Evolutionary conservation across 2,797 vertebrate species (phyloP), one percentile per base, ranked within the genome.

Genomic region (Amblyopsis hoosieri): DNA sequence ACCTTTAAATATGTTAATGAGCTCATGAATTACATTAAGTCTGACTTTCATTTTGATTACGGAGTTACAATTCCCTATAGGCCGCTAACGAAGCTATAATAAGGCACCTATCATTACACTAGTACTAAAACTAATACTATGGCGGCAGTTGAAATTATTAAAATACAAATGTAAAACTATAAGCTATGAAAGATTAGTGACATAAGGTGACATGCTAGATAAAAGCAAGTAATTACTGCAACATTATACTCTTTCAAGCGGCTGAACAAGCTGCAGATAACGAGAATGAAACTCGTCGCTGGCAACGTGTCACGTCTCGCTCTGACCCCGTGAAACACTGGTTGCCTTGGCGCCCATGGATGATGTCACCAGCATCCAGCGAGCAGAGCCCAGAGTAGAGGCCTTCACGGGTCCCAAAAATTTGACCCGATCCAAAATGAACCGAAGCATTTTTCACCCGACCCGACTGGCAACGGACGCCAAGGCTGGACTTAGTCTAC

Each of bases 31-130:
- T 54, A 51, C 33, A 37, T 37, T 5, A 6, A 1, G 33, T 19
- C 14, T 55, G 5, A 69, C 66, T 69, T 17, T 63, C 64, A 75
- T 75, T 74, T 75, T 57, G 64, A 72, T 74, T 33, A 54, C 51
- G 50, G 55, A n/a, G 63, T 54, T 33, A 48, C 29, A 0, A 51
- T 53, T 1, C 46, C 62, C 72, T 54, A 54, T 50, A 58, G 67
- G 47, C 60, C 37, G 48, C 56, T 74, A 65, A 78, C 69, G 12
- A 67, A 69, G 19, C 19, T 19, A 19, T 19, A 19, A 19, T 19
- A 19, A 19, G 19, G 19, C 19, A 19, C 19, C 19, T 19, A 37
- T 37, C 8, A 37, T 37, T 37, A 37, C 8, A 6, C 5, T 37
- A 8, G 2, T 37, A 37, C 33, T 37, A 37, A 8, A 6, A 37